Percentiles rank a stretch among this genome's conserved stretches.
Evolutionary conservation across 2,113 vertebrate species (phyloP).

Genomic region (Sisor rabdophorus): DNA sequence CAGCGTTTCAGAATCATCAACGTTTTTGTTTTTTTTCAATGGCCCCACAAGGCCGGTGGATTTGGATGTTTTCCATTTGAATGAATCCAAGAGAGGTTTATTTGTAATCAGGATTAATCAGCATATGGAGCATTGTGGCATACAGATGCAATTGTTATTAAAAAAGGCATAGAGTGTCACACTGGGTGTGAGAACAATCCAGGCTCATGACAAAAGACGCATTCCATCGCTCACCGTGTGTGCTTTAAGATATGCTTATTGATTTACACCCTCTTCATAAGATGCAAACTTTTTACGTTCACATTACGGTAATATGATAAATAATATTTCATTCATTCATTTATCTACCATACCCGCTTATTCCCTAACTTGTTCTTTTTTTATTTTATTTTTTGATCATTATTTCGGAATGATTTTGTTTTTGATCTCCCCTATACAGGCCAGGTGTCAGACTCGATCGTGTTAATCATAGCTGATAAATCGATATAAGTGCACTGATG

Average conservation of each 20-base stretch:
- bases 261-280: slow-evolving; percentile 11
- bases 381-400: too few relatives aligned
- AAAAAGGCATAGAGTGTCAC: slow-evolving; percentile 30
- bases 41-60: slow-evolving; percentile 9
- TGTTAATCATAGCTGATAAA: background rate
- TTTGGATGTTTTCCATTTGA: slow-evolving; percentile 34
- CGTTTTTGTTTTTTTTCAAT: slow-evolving; percentile 57
- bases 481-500: background rate
- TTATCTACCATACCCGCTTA: too few relatives aligned
- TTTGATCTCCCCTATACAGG: background rate
- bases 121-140: slow-evolving; percentile 21
- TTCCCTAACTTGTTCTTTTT: too few relatives aligned
- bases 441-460: background rate
- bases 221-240: slow-evolving; percentile 35
- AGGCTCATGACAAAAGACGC: slow-evolving; percentile 34
- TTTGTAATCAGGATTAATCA: slow-evolving; percentile 38
- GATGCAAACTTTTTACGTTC: slow-evolving; percentile 3
- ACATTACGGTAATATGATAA: background rate
- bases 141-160: slow-evolving; percentile 22
- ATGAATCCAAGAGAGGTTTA: slow-evolving; percentile 32
- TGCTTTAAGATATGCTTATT: slow-evolving; percentile 19
- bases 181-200: slow-evolving; percentile 39
- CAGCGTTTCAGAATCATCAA: slow-evolving; percentile 46
- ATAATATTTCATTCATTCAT: too few relatives aligned
- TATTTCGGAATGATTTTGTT: background rate